Percentiles rank a stretch among this genome's conserved stretches.
These are phyloP conservation scores for Hoplodrina blanda DNA, from an alignment of 2,888 invertebrate genomes.

Conservation along the genomic window DNA sequence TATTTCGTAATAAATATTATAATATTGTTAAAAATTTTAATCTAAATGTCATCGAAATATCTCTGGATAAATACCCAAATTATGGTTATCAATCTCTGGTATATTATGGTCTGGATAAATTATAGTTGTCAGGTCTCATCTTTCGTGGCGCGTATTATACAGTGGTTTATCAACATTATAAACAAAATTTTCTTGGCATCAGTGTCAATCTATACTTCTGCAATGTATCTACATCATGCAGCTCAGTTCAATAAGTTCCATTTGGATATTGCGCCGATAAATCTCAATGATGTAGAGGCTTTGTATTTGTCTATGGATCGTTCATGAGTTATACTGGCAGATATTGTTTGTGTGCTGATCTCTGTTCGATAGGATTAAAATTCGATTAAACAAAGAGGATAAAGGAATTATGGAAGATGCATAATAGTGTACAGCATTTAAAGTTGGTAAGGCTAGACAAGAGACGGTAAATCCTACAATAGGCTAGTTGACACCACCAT, in stretches of 20 bases:
- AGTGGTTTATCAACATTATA: background rate
- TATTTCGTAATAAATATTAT: no score
- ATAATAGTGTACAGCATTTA: no score
- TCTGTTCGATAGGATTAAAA: background rate
- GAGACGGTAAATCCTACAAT: no score
- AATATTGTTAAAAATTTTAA: no score
- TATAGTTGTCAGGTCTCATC: no score
- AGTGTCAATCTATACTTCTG: conserved; percentile 9
- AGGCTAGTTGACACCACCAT: no score
- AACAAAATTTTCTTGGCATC: background rate
- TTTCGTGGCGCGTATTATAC: no score
- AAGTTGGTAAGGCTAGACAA: no score
- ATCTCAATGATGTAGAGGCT: conserved; percentile 48
- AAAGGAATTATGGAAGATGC: background rate
- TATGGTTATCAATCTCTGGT: no score
- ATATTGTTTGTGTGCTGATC: background rate
- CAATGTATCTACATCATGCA: conserved; percentile 24
- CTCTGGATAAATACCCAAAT: no score
- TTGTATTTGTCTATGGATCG: conserved; percentile 37
- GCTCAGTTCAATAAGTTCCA: conserved; percentile 44
- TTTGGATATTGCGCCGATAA: conserved; percentile 67
- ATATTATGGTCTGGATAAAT: no score
- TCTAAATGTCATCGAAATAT: no score
- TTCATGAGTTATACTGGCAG: conserved; percentile 5
- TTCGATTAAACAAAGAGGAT: background rate